Base-by-base conservation (phyloP, 2,113 vertebrate species). In the Hirundichthys speculiger region DNA sequence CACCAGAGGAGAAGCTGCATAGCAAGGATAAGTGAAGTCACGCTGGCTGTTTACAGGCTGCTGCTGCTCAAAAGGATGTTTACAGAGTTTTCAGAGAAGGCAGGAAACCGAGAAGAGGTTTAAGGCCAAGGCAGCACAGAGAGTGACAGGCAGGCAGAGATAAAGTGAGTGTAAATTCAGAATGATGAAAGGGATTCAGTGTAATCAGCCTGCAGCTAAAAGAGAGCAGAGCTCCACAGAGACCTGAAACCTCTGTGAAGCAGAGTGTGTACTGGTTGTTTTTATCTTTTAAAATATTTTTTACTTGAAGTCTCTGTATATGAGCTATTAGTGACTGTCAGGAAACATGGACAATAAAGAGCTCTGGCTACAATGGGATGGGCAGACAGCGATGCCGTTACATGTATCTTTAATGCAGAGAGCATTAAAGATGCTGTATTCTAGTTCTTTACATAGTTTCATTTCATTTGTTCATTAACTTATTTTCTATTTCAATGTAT, bases 1-100 rank as follows among this genome's bases (percentile, higher is more conserved):
- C 62, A 55, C 58, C 71, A 43, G 58, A 74, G 69, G 68, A 41
- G 39, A 48, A 60, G 42, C 82, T 86, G 82, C 63, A 53, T 19
- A 12, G 41, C 48, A 15, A 53, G 75, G 80, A 83, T 73, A 79
- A 81, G 77, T 77, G 54, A 73, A 79, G 64, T 67, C 42, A 51
- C 60, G 64, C 77, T 51, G 56, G 55, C 43, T 55, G 62, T 68
- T 43, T 62, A 48, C 48, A 40, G 41, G 47, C 52, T 22, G 60
- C 69, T 59, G 58, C 11, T 1, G 38, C 56, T 54, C 67, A 49
- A 75, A 63, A 62, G 59, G 3, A 58, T 69, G 54, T 73, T 79
- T 69, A 47, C 41, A 52, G 66, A 53, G 34, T 45, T 76, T 55
- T 69, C 27, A 66, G 40, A 59, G 41, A 49, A 49, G 55, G 73